phyloP scores from a whole-genome alignment of 1,140 invertebrate genomes.

The Trachymyrmex septentrionalis region DNA sequence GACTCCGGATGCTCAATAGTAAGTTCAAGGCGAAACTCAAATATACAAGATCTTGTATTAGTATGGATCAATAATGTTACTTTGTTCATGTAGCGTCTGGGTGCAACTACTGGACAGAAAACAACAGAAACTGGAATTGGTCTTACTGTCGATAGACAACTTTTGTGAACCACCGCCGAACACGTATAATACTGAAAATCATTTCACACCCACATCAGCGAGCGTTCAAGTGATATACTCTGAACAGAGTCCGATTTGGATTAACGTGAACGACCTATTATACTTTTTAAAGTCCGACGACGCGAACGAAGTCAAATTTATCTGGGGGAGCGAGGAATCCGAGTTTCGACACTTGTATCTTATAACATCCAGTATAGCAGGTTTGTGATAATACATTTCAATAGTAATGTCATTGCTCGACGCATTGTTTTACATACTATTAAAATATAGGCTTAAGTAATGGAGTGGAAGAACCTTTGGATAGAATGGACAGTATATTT shows the following conservation, averaged over 20 bases:
- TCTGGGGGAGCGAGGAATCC: constrained; percentile 97
- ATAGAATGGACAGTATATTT: constrained; percentile 86
- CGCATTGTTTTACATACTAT: constrained; percentile 5
- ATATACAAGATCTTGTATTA: background rate
- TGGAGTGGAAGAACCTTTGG: constrained; percentile 86
- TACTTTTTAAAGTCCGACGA: constrained; percentile 92
- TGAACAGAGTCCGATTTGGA: constrained; percentile 93
- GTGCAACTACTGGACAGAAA: constrained; percentile 94
- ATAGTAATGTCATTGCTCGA: background rate
- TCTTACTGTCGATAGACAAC: constrained; percentile 91
- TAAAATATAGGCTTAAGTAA: constrained; percentile 83
- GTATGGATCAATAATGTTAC: constrained; percentile 5
- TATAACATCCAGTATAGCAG: constrained; percentile 88
- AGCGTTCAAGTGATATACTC: constrained; percentile 90
- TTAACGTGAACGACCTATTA: constrained; percentile 96
- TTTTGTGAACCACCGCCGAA: constrained; percentile 90
- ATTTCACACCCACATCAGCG: constrained; percentile 86
- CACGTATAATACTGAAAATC: constrained; percentile 86
- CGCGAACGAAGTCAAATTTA: constrained; percentile 89
- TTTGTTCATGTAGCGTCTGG: constrained; percentile 92
- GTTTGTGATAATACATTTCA: constrained; percentile 61
- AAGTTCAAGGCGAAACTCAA: constrained; percentile 83
- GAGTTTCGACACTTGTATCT: constrained; percentile 97
- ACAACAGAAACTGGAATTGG: constrained; percentile 93
- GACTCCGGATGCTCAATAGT: constrained; percentile 96